These are phyloP conservation scores for Lasius platythorax DNA, from an alignment of 2,888 invertebrate genomes.

Conservation along the genomic window DNA sequence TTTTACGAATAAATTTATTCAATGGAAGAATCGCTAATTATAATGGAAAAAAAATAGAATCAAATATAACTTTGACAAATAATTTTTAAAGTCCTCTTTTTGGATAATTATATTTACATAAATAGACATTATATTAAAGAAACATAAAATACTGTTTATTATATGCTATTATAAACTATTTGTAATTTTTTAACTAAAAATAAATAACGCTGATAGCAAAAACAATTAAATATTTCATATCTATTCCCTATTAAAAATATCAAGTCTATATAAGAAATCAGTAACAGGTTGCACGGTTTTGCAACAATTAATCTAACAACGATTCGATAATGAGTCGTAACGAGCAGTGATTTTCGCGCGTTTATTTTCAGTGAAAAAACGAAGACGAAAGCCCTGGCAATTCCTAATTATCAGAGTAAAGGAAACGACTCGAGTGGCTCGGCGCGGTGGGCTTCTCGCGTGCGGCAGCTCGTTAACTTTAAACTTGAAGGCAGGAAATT, in stretches of 20 bases:
- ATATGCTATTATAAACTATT: background rate
- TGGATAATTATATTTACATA: background rate
- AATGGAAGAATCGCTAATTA: background rate
- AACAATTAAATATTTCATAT: background rate
- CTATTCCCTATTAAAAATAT: background rate
- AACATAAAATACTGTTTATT: background rate
- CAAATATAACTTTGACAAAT: background rate
- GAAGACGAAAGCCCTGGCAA: background rate
- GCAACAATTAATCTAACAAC: background rate
- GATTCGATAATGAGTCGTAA: background rate
- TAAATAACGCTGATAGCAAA: background rate
- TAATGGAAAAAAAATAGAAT: background rate
- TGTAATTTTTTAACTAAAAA: background rate
- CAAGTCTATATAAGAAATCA: background rate
- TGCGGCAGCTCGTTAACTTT: constrained; percentile 52
- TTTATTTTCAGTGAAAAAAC: background rate
- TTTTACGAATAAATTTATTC: background rate
- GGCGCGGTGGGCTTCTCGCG: background rate
- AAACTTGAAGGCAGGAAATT: constrained; percentile 62
- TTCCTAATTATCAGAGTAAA: background rate
- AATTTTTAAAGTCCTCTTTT: background rate
- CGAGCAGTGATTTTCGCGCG: background rate
- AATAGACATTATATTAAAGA: background rate
- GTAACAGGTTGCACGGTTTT: background rate
- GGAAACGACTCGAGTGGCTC: background rate